Evolutionary conservation across 2,888 invertebrate genomes (phyloP).

Genomic region (Vannuccia rotundouncinata): DNA sequence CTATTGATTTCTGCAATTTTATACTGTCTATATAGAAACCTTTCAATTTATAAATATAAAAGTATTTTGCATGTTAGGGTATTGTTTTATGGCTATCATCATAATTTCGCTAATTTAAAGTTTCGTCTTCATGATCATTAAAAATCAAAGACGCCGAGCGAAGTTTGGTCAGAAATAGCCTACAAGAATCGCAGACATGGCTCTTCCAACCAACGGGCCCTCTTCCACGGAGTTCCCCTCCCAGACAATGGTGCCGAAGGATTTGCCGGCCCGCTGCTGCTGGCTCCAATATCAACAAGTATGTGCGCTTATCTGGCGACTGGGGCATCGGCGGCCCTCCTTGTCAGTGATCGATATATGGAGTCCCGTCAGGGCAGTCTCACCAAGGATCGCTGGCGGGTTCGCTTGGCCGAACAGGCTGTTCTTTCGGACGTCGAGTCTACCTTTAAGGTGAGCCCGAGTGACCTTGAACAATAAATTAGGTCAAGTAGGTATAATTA

Average conservation of each 20-base stretch:
- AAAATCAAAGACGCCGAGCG: slow-evolving; percentile 42
- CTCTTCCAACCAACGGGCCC: slow-evolving; percentile 47
- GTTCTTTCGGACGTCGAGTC: background rate
- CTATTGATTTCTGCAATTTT: too few species aligned
- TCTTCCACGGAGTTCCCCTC: slow-evolving; percentile 41
- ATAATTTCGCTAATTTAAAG: too few species aligned
- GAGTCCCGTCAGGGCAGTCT: slow-evolving; percentile 7
- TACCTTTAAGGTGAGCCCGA: slow-evolving; percentile 11
- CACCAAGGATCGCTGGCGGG: slow-evolving; percentile 16
- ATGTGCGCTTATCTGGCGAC: slow-evolving; percentile 45
- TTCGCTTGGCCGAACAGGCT: slow-evolving; percentile 40
- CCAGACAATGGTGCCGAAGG: slow-evolving; percentile 42
- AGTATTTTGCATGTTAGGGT: too few species aligned
- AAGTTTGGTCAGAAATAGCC: slow-evolving; percentile 47
- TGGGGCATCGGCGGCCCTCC: slow-evolving; percentile 41
- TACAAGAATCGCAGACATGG: slow-evolving; percentile 49
- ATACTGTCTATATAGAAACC: background rate
- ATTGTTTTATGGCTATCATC: too few species aligned
- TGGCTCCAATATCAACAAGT: slow-evolving; percentile 49
- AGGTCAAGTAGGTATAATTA: too few species aligned
- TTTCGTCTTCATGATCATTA: too few species aligned
- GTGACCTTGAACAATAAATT: too few species aligned
- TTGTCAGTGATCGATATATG: slow-evolving; percentile 40
- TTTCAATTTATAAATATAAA: too few species aligned
- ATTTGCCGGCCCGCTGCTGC: slow-evolving; percentile 44